Conservation (phyloP, 2,888 invertebrate species). For the Trichopoda pennipes region DNA sequence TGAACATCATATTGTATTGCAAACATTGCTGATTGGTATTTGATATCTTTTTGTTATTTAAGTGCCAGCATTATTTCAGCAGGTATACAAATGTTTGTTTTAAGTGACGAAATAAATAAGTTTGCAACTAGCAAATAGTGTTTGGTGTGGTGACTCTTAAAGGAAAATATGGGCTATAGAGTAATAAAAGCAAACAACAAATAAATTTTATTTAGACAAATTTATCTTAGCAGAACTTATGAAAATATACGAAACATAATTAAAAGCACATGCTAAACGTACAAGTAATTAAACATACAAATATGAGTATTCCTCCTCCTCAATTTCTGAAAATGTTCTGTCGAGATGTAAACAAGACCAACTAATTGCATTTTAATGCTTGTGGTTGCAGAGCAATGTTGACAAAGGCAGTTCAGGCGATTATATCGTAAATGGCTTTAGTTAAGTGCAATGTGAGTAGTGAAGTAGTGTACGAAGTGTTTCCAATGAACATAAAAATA, state of each 20-base stretch:
- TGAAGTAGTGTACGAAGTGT: too few species aligned
- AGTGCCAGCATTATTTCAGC: constrained; percentile 1
- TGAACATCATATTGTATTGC: constrained; percentile 32
- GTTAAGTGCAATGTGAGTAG: too few species aligned
- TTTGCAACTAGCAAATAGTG: not conserved
- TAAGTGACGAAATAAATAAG: not conserved
- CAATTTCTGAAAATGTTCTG: constrained; percentile 14
- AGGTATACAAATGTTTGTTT: constrained; percentile 11
- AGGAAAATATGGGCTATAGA: not conserved
- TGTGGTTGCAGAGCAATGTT: not conserved
- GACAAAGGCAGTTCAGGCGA: not conserved
- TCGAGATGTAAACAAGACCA: constrained; percentile 24
- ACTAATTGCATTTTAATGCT: constrained; percentile 15
- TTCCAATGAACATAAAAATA: too few species aligned
- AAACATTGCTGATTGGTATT: constrained; percentile 49
- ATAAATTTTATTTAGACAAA: not conserved
- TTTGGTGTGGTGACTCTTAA: not conserved
- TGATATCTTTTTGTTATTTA: constrained; percentile 37
- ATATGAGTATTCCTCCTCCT: not conserved
- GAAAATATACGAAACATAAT: constrained; percentile 4
- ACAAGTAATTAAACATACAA: not conserved
- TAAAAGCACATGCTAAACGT: constrained; percentile 37
- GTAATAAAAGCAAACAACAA: not conserved
- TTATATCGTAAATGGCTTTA: not conserved
- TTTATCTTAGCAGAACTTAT: constrained; percentile 10